Base-by-base conservation (phyloP, 2,888 invertebrate genomes). In the Athalia cordata region DNA sequence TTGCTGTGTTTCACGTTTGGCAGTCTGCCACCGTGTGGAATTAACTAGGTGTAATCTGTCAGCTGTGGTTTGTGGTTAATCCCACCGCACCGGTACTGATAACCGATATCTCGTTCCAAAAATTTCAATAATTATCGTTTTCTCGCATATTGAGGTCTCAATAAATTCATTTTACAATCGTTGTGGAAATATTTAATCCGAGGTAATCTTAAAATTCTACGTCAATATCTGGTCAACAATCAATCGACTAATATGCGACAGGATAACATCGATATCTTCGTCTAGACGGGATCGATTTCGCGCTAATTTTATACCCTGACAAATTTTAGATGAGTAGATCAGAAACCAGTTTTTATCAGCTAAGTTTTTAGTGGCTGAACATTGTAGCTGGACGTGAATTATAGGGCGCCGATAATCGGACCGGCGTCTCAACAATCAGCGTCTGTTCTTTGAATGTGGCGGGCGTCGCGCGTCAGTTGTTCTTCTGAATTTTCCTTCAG, bases 51-150 rank as follows among this genome's bases (percentile, higher is more conserved):
- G n/a, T 68, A 68, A 55, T 68, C 52, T 74, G 9, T 50, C 66
- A 78, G 77, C 79, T 78, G 77, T 55, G 76, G 70, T 67, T 78
- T 67, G 81, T 55, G 81, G 77, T 77, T 74, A 47, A 62, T 80
- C 65, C 55, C 77, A 79, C 82, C 79, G 79, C 68, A 78, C 79
- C 70, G 81, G 81, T 80, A 80, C 79, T 68, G 55, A 55, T 52
- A 68, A 68, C 68, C 55, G 68, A 68, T 68, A 66, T 66, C 66
- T 49, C 49, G 49, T 15, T 11, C 47, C 8, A 50, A 29, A 52
- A 55, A 68, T 55, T 68, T n/a, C 43, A 55, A 55, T 52, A 15
- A 13, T 11, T 68, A 68, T 15, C 50, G 15, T 29, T 15, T 43
- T 29, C 55, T 68, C 29, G 61, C 11, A 61, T n/a, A n/a, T 61